Evolutionary conservation across 2,888 invertebrate genomes (phyloP), one percentile per base, ranked within the genome.

Genomic region (Drosophila subsilvestris): DNA sequence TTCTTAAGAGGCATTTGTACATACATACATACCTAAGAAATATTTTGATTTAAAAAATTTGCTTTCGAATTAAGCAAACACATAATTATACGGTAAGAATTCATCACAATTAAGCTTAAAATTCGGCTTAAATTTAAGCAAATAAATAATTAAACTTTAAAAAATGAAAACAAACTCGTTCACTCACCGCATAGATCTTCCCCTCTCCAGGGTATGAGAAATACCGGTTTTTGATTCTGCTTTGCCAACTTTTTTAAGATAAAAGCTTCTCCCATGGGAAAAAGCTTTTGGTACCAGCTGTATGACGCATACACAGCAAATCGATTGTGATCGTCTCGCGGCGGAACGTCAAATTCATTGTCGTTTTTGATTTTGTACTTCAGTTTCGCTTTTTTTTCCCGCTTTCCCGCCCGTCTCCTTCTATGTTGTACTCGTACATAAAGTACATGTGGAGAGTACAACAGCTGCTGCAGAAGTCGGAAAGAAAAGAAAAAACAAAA

Each of bases 271-370:
- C 5, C 5, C 4, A 6, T 25, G 4, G 12, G 14, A 22, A 20
- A 79, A 79, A 79, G 78, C 78, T 80, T 37, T 17, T 50, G 81
- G 86, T 84, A 86, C 25, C 54, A 69, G 63, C 27, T 27, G 27
- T 43, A 63, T 86, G 81, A 86, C 84, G 84, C 81, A 82, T 86
- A 74, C 58, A 76, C 58, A 60, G 78, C 60, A 56, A 54, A 42
- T 62, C 68, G 63, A 70, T 65, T 44, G 54, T 63, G 73, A 71
- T 72, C 71, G 71, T 63, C 57, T 63, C 71, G 67, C 74, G 55
- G n/a, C 45, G 60, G 57, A 66, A 42, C 55, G 47, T 32, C 45
- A 45, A 79, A 83, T 76, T 76, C 78, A 75, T 75, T 75, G 69
- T 57, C 57, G 63, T 69, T 69, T 54, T 67, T 53, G 43, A 60